Percentiles rank a stretch among this genome's conserved stretches.
phyloP scores from a whole-genome alignment of 1,140 invertebrate species.

The Neodiprion virginianus region DNA sequence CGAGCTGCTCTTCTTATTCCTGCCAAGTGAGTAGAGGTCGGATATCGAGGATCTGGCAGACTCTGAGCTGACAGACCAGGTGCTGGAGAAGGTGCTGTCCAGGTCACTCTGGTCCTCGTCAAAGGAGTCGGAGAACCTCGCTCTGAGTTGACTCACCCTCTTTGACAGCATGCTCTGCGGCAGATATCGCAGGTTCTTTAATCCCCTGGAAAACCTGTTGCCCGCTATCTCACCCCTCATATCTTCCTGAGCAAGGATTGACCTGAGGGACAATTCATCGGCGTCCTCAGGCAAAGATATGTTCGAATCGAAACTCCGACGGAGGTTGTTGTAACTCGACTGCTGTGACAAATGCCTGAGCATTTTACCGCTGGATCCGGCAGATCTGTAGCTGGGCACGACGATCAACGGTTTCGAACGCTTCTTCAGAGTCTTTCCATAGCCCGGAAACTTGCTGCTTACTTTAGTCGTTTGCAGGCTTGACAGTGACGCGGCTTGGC shows the following conservation, averaged over 20 bases:
- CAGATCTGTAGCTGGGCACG: slow-evolving; percentile 29
- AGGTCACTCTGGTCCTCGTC: slow-evolving; percentile 49
- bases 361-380: slow-evolving; percentile 19
- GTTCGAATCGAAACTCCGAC: slow-evolving; percentile 34
- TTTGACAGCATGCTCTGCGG: slow-evolving; percentile 64
- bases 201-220: slow-evolving; percentile 60
- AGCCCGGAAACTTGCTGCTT: slow-evolving; percentile 37
- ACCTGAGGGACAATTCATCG: slow-evolving; percentile 53
- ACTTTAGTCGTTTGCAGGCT: slow-evolving; percentile 31
- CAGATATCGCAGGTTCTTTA: slow-evolving; percentile 64
- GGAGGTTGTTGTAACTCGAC: slow-evolving; percentile 15
- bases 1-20: slow-evolving; percentile 55
- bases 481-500: slow-evolving; percentile 9
- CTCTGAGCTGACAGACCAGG: slow-evolving; percentile 41
- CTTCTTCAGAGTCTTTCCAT: slow-evolving; percentile 28
- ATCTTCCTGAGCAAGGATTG: slow-evolving; percentile 65
- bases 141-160: slow-evolving; percentile 55
- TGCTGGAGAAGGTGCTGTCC: slow-evolving; percentile 42
- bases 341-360: slow-evolving; percentile 32
- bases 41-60: slow-evolving; percentile 33
- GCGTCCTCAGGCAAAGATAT: slow-evolving; percentile 45
- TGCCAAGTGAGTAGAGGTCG: slow-evolving; percentile 35
- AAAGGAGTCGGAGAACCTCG: slow-evolving; percentile 50
- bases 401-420: slow-evolving; percentile 28
- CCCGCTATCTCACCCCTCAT: slow-evolving; percentile 59